Evolutionary conservation across 1,140 invertebrate species (phyloP), one percentile per base, ranked within the genome.

Genomic region (Pectinophora gossypiella): DNA sequence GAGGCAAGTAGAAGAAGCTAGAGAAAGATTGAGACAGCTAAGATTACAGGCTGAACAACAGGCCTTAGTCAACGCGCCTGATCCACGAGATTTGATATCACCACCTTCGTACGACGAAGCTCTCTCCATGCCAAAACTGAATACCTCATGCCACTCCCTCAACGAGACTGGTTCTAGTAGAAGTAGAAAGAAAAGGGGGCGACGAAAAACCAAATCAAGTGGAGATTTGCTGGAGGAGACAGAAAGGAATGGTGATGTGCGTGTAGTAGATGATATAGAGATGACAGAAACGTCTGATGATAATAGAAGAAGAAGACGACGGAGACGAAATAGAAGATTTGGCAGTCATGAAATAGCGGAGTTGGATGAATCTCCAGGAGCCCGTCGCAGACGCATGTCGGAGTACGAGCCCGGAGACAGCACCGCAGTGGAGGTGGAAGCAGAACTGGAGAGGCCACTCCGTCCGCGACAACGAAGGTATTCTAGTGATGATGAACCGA

Each of bases 61-160:
- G 71, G 85, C 82, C 21, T 66, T 89, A 55, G 73, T 89, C 68
- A 91, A 89, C 68, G 80, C 92, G 57, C 73, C 91, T 64, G 87
- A 92, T 88, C 85, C 89, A 72, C 75, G 91, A 51, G 93, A 94
- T 81, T 76, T 92, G 12, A 87, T 92, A 23, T 85, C 88, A 5
- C 90, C 92, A 48, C 93, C 93, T 0, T 91, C 90, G n/a, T 94
- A 94, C 64, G 91, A 91, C 56, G 93, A 94, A 79, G 93, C 93
- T 9, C 84, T 94, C 46, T 87, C 90, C 6, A 92, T 94, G 90
- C 92, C 92, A 13, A 90, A 91, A 64, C 57, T 91, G 47, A 89
- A 89, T 56, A 72, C 84, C 5, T 91, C 91, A 0, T 89, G 88
- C 59, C 87, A 90, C 61, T 92, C 90, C 13, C 80, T 92, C 59